phyloP scores from a whole-genome alignment of 2,113 vertebrate species.

The Phrynosoma blainvillii region DNA sequence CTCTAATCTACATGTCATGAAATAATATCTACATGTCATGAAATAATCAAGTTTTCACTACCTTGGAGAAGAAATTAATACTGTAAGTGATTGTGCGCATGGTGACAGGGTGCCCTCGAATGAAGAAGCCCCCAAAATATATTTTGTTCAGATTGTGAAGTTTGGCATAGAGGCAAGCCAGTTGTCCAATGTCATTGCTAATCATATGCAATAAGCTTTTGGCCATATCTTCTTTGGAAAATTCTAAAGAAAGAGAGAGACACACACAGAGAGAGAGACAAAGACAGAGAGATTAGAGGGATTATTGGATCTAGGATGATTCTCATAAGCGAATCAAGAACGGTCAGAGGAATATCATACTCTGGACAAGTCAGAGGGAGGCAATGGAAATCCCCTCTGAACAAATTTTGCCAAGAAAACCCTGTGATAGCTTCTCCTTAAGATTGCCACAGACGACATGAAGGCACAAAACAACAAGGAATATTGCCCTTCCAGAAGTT shows the following conservation, averaged over 20 bases:
- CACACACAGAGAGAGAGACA: neutral
- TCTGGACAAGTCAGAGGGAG: neutral
- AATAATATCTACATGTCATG: fast-evolving
- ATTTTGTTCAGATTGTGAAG: conserved; percentile 90
- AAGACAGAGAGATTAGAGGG: too few species aligned
- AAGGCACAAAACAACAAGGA: neutral
- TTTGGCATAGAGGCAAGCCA: conserved; percentile 94
- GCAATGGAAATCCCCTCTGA: too few species aligned
- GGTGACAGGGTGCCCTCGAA: conserved; percentile 94
- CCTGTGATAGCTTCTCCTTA: too few species aligned
- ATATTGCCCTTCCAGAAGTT: neutral
- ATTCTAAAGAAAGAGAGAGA: conserved; percentile 76
- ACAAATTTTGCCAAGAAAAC: too few species aligned
- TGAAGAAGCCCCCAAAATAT: conserved; percentile 98
- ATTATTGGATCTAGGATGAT: too few species aligned
- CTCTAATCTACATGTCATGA: fast-evolving
- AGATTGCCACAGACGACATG: neutral
- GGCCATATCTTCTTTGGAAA: conserved; percentile 97
- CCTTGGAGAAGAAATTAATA: conserved; percentile 99
- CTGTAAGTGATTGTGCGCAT: conserved; percentile 99
- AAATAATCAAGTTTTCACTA: conserved; percentile 22
- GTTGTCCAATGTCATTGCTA: conserved; percentile 98
- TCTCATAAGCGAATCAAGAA: too few species aligned
- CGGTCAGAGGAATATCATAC: too few species aligned
- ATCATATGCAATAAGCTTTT: conserved; percentile 99